Evolutionary conservation across 2,113 vertebrate species (phyloP), one percentile per base, ranked within the genome.

Genomic region (Tragelaphus buxtoni): DNA sequence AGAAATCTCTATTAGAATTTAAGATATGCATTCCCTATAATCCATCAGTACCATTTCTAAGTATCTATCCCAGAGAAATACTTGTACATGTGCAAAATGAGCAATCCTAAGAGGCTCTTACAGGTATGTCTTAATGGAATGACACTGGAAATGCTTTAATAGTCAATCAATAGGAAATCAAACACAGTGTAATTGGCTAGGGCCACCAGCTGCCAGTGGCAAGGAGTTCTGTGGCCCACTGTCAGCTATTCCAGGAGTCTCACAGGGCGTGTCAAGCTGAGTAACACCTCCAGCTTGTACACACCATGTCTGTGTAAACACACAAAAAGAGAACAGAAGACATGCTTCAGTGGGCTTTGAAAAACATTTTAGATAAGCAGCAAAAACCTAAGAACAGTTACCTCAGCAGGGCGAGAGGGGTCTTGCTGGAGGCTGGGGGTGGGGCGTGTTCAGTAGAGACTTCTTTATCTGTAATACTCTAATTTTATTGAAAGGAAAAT

Each of bases 401-500:
- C 35, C 10, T 55, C 42, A 55, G 53, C 28, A 74, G 26, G 28
- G 3, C 32, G 32, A 20, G 8, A 65, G n/a, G 26, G 47, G 16
- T 69, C 55, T n/a, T 74, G 69, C n/a, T 53, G 49, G 42, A 14
- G 47, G 53, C 9, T 74, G 69, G 39, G 69, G 32, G 76, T 18
- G 4, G 53, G 47, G 7, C 3, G 6, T 42, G 17, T 28, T 39
- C 49, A 92, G 6, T 18, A 45, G 83, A 63, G 56, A 84, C 90
- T 89, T 96, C 35, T 81, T 88, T 87, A 84, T 69, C 79, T 83
- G 10, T 63, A 94, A 93, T 1, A 4, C 45, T 83, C 28, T 89
- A 53, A 92, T 96, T 94, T 94, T 85, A 96, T 90, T 95, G 87
- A 90, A 94, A 92, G 83, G 61, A 94, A 97, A 85, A 97, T 82